Conservation (phyloP, 2,113 vertebrate genomes). For the Oryzias celebensis region DNA sequence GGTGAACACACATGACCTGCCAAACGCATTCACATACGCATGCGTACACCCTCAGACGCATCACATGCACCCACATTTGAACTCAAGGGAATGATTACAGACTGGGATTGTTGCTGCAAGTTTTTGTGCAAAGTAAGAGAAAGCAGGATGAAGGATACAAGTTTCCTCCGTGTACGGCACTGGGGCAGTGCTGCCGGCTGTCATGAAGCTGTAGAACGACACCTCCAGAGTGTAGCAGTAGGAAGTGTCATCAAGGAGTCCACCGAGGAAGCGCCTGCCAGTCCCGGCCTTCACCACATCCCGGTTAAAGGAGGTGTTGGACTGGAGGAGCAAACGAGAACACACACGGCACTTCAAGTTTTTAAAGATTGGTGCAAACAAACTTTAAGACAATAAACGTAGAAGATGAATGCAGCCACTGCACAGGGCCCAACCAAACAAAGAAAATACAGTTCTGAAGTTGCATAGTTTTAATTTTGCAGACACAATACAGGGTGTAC, state of each 20-base stretch:
- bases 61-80: conserved; percentile 43
- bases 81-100: conserved; percentile 47
- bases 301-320: conserved; percentile 93
- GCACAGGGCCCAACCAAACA: too few relatives aligned
- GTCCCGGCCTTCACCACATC: conserved; percentile 96
- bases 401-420: too few relatives aligned
- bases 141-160: conserved; percentile 86
- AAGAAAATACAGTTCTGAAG: too few relatives aligned
- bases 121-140: too few relatives aligned
- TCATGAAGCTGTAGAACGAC: conserved; percentile 96
- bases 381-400: too few relatives aligned
- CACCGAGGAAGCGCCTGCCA: conserved; percentile 90
- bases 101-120: conserved; percentile 9
- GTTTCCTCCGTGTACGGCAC: conserved; percentile 95
- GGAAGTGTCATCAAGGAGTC: conserved; percentile 91
- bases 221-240: conserved; percentile 98
- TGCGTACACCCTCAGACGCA: conserved; percentile 4
- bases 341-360: not conserved
- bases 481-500: too few relatives aligned
- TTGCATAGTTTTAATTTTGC: too few relatives aligned
- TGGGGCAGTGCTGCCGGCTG: conserved; percentile 77
- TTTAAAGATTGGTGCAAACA: too few relatives aligned
- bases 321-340: conserved; percentile 72
- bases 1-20: conserved; percentile 36
- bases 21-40: not conserved